Evolutionary conservation across 2,888 invertebrate genomes (phyloP), one percentile per base, ranked within the genome.

Genomic region (Synanthedon formicaeformis): DNA sequence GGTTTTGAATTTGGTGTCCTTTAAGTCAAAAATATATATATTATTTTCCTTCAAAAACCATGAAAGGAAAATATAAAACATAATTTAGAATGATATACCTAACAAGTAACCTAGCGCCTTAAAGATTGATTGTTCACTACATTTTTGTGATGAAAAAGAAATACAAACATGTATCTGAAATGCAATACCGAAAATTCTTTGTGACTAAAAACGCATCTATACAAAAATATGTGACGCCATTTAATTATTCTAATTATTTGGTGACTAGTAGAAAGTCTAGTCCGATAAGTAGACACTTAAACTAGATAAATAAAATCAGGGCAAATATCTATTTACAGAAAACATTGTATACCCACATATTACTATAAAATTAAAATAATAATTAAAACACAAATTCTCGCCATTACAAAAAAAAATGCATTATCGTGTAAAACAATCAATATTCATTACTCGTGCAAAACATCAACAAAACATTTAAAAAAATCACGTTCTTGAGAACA

Each of bases 261-360:
- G 66, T 86, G 86, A 86, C 86, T 86, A 86, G 86, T 71, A 70
- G 77, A 76, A 75, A 73, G 75, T 76, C 85, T 86, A 86, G 86
- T 83, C 86, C 65, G 70, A 67, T 75, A 76, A 74, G 73, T 73
- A 76, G 69, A 69, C 65, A 67, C 66, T 69, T 73, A 74, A 65
- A 64, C 69, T 76, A 16, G 10, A 40, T 16, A 16, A 49, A 49
- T 41, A 49, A 18, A 49, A 49, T 41, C 40, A 68, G 64, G 75
- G 71, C 74, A 84, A 81, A 80, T 76, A 71, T 62, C 60, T 85
- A 86, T 85, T 82, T 86, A 86, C 85, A 84, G 69, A 23, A 23
- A 73, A 69, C 67, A 50, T 64, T 69, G 69, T 63, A 71, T 70
- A 69, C 66, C 63, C 68, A 63, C 71, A 66, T 66, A 67, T 16